phyloP scores from a whole-genome alignment of 2,888 invertebrate species.

The Incurvaria masculella region DNA sequence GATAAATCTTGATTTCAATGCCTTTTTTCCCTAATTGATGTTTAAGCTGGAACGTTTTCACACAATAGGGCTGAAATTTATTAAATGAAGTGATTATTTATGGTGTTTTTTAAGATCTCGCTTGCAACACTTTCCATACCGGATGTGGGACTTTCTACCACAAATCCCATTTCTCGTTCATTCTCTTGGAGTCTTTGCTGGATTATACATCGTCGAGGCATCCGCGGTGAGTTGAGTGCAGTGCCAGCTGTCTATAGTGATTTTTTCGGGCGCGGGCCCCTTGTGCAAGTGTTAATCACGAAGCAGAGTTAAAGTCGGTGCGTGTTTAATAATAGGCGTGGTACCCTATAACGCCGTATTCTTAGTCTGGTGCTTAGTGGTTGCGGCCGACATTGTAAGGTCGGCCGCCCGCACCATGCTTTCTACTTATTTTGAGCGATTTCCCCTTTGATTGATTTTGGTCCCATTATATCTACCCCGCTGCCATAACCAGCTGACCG shows the following conservation, averaged over 20 bases:
- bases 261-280: conserved; percentile 1
- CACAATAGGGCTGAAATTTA: too few relatives aligned
- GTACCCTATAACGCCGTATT: not conserved
- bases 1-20: too few relatives aligned
- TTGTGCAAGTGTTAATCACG: not conserved
- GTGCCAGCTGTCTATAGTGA: conserved; percentile 37
- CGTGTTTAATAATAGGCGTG: not conserved
- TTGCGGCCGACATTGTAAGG: not conserved
- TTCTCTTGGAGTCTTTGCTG: conserved; percentile 68
- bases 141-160: not conserved
- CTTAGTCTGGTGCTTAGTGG: not conserved
- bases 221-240: conserved; percentile 52
- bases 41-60: too few relatives aligned
- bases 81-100: too few relatives aligned
- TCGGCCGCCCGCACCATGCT: not conserved
- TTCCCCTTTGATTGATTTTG: too few relatives aligned
- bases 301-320: not conserved
- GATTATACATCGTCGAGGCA: conserved; percentile 56
- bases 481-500: too few relatives aligned
- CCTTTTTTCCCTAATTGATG: too few relatives aligned
- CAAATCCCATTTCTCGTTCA: conserved; percentile 58
- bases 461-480: too few relatives aligned
- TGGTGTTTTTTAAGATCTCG: too few relatives aligned
- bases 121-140: too few relatives aligned
- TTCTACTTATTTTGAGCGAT: too few relatives aligned